Conservation (phyloP, 2,888 invertebrate genomes). For the Drosophila borealis region DNA sequence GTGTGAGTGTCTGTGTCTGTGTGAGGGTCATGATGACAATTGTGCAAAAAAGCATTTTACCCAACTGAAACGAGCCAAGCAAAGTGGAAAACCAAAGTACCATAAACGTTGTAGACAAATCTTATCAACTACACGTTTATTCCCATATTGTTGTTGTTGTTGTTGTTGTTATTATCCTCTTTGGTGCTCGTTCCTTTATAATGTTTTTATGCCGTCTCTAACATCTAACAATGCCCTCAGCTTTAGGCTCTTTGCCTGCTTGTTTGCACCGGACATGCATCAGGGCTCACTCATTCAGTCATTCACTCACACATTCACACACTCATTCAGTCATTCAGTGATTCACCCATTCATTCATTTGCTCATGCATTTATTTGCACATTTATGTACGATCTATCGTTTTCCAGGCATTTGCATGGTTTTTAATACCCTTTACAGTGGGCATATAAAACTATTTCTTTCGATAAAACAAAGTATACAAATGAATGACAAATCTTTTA, state of each 20-base stretch:
- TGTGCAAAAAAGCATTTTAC: conserved; percentile 59
- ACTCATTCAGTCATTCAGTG: conserved; percentile 24
- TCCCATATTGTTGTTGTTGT: conserved; percentile 24
- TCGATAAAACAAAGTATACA: too few species aligned
- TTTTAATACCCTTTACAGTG: conserved; percentile 8
- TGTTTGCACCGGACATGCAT: conserved; percentile 77
- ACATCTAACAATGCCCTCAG: conserved; percentile 61
- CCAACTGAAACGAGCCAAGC: conserved; percentile 59
- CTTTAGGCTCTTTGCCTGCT: conserved; percentile 53
- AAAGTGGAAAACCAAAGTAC: conserved; percentile 74
- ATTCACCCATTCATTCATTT: conserved; percentile 46
- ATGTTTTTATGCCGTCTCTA: conserved; percentile 39
- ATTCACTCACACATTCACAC: conserved; percentile 24
- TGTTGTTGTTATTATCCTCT: conserved; percentile 49
- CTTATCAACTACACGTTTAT: conserved; percentile 72
- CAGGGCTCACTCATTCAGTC: conserved; percentile 47
- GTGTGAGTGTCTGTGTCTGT: conserved; percentile 30
- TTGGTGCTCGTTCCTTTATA: conserved; percentile 50
- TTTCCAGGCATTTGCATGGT: conserved; percentile 20
- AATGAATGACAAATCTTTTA: too few species aligned
- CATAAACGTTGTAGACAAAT: conserved; percentile 78
- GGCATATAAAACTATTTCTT: too few species aligned
- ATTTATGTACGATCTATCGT: conserved; percentile 53
- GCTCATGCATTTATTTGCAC: conserved; percentile 66
- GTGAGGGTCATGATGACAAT: conserved; percentile 77